Conservation (phyloP, 2,888 invertebrate species). For the Aspidiotus rigidus region DNA sequence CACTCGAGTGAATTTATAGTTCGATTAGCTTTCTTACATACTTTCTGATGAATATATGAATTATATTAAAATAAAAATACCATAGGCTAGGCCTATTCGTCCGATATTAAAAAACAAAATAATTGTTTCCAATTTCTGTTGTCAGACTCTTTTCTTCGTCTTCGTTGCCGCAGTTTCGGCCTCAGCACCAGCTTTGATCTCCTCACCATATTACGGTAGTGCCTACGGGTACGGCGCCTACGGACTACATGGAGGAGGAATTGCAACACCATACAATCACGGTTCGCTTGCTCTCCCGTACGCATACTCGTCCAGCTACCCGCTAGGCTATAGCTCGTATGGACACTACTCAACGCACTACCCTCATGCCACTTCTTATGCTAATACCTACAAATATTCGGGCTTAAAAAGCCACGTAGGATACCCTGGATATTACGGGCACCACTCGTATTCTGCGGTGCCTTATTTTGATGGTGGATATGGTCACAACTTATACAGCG, state of each 20-base stretch:
- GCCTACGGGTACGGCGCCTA: slow-evolving; percentile 31
- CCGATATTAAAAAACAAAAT: too few relatives aligned
- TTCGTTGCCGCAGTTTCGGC: slow-evolving; percentile 19
- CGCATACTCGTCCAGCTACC: slow-evolving; percentile 26
- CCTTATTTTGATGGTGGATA: neutral
- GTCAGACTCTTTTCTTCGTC: slow-evolving; percentile 6
- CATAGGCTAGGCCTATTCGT: too few relatives aligned
- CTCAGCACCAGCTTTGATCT: slow-evolving; percentile 8
- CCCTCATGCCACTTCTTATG: slow-evolving; percentile 56
- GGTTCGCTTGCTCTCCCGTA: slow-evolving; percentile 23
- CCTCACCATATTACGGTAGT: slow-evolving; percentile 14
- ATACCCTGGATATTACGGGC: slow-evolving; percentile 15
- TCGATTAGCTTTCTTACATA: too few relatives aligned
- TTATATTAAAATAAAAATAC: too few relatives aligned
- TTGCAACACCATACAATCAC: slow-evolving; percentile 30
- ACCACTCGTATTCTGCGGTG: slow-evolving; percentile 11
- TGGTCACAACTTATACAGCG: neutral
- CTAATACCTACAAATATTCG: slow-evolving; percentile 51
- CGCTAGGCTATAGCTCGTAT: neutral
- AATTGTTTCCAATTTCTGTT: too few relatives aligned
- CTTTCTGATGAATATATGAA: too few relatives aligned
- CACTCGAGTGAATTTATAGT: too few relatives aligned
- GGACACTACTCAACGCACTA: slow-evolving; percentile 31
- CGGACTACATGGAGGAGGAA: neutral
- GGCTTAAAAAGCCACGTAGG: slow-evolving; percentile 11